Evolutionary conservation across 2,113 vertebrate genomes (phyloP).

Genomic region (Oncorhynchus masou): DNA sequence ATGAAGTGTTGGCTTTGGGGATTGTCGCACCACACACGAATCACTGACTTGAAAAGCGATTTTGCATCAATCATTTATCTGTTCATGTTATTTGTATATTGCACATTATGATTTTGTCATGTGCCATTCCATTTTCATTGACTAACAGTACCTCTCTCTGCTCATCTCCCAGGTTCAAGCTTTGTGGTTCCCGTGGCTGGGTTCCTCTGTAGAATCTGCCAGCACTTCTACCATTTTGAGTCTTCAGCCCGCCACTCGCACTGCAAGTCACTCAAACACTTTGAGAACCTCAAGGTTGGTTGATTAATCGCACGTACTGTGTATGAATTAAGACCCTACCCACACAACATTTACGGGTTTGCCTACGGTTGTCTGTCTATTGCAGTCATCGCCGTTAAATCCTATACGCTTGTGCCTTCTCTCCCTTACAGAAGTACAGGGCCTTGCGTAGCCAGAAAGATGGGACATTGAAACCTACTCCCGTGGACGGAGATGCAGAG

Average conservation of each 20-base stretch:
- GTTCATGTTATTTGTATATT: too few relatives aligned
- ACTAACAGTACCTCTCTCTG: neutral
- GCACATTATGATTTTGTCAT: neutral
- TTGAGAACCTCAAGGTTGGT: slow-evolving; percentile 92
- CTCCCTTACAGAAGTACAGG: slow-evolving; percentile 59
- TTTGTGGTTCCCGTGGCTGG: slow-evolving; percentile 91
- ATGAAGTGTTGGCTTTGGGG: too few relatives aligned
- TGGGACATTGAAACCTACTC: slow-evolving; percentile 23
- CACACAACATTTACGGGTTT: neutral
- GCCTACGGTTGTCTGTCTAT: neutral
- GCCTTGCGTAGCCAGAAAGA: slow-evolving; percentile 42
- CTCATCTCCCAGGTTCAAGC: slow-evolving; percentile 78
- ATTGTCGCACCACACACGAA: neutral
- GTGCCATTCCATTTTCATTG: too few relatives aligned
- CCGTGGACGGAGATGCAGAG: neutral
- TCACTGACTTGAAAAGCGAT: neutral
- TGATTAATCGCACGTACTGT: neutral
- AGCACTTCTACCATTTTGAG: slow-evolving; percentile 90
- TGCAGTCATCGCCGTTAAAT: neutral
- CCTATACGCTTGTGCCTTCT: neutral
- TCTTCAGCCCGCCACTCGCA: slow-evolving; percentile 83
- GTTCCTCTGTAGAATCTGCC: slow-evolving; percentile 91
- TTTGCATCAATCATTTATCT: too few relatives aligned
- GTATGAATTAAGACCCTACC: neutral
- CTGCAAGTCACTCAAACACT: slow-evolving; percentile 93